Evolutionary conservation across 1,140 invertebrate species (phyloP).

Genomic region (Aphaenogaster rudis): DNA sequence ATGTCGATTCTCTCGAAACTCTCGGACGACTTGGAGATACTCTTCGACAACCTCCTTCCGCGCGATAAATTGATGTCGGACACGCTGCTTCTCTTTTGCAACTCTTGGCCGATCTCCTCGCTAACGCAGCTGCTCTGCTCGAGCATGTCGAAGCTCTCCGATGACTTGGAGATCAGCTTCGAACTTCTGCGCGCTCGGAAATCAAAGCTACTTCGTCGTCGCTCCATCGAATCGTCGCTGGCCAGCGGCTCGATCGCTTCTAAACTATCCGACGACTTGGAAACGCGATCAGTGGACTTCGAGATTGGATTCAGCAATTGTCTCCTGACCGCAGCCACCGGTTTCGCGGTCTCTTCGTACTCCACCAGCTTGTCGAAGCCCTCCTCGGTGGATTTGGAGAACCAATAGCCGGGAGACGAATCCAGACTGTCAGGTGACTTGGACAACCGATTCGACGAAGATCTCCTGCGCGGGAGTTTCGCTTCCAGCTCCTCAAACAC

Average conservation of each 20-base stretch:
- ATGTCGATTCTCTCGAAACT: slow-evolving; percentile 81
- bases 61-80: slow-evolving; percentile 83
- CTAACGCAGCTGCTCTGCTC: slow-evolving; percentile 58
- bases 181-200: slow-evolving; percentile 71
- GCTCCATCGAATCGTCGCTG: slow-evolving; percentile 82
- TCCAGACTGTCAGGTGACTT: slow-evolving; percentile 84
- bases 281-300: slow-evolving; percentile 79
- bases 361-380: slow-evolving; percentile 80
- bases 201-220: slow-evolving; percentile 81
- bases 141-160: slow-evolving; percentile 82
- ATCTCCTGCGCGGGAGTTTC: slow-evolving; percentile 75
- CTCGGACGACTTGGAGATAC: slow-evolving; percentile 80
- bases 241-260: slow-evolving; percentile 77
- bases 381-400: slow-evolving; percentile 83
- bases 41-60: slow-evolving; percentile 69
- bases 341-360: slow-evolving; percentile 74
- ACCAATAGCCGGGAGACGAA: slow-evolving; percentile 68
- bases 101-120: slow-evolving; percentile 66
- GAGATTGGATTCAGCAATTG: slow-evolving; percentile 75
- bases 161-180: slow-evolving; percentile 84
- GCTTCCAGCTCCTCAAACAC: slow-evolving; percentile 78
- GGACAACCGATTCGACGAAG: slow-evolving; percentile 78
- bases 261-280: slow-evolving; percentile 83
- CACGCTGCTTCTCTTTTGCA: slow-evolving; percentile 81
- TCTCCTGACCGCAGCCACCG: slow-evolving; percentile 70